Evolutionary conservation across 1,140 invertebrate species (phyloP), one percentile per base, ranked within the genome.

Genomic region (Neodiprion fabricii): DNA sequence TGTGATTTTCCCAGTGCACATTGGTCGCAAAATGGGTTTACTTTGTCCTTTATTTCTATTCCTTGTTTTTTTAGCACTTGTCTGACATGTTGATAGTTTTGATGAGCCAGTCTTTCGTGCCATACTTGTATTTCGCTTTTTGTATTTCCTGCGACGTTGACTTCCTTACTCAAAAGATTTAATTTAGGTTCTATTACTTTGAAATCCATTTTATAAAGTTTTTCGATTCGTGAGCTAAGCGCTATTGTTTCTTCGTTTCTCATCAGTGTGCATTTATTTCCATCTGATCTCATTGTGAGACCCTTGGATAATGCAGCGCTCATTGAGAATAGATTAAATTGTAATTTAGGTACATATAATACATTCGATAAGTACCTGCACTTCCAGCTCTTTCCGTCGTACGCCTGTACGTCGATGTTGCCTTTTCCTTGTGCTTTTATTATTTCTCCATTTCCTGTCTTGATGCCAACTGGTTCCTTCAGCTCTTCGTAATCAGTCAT

Each of bases 41-140:
- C 17, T 17, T 17, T 17, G 17, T 17, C 17, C 17, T 17, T 17
- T 17, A 17, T 17, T 73, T 66, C 17, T 17, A 17, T 17, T 17
- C 17, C 17, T 17, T 17, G 17, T 17, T 17, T 17, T 17, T 17
- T 17, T 12, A 86, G 74, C 3, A 84, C 67, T 10, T 79, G 74
- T 77, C 77, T 84, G 7, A 87, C 82, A 28, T 85, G 80, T 9
- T 68, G 21, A 9, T 82, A 77, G 73, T 85, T 87, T 78, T 89
- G 84, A 75, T 89, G 85, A 0, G 80, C 83, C 12, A 89, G 67
- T 70, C 74, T 80, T 77, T 86, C 72, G 72, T 87, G 85, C 86
- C 87, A 88, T 50, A 80, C 66, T 53, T 82, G 72, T 17, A 17
- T 17, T 17, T 17, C 17, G 17, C 17, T 17, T 17, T 17, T 17